phyloP scores from a whole-genome alignment of 2,888 invertebrate genomes.

The Luffia ferchaultella region DNA sequence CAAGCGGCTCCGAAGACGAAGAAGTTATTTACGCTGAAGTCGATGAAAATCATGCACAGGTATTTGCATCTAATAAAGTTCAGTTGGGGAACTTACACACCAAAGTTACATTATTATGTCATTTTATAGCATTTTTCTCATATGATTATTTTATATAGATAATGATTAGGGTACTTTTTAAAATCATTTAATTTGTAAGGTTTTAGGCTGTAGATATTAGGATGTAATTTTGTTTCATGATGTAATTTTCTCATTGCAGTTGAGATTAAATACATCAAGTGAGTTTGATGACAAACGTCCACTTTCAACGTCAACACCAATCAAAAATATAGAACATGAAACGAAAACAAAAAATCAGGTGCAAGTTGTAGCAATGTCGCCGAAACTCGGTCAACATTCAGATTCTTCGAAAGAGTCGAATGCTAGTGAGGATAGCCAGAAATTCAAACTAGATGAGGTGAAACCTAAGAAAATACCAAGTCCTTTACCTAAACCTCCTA shows the following conservation, averaged over 20 bases:
- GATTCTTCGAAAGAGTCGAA: background rate
- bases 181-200: too few species aligned
- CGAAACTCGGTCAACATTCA: conserved; percentile 23
- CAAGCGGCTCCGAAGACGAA: conserved; percentile 20
- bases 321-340: conserved; percentile 27
- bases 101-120: too few species aligned
- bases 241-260: conserved; percentile 23
- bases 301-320: conserved; percentile 46
- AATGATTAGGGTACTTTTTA: too few species aligned
- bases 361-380: conserved; percentile 50
- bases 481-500: conserved; percentile 19
- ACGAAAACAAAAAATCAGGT: conserved; percentile 23
- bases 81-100: too few species aligned
- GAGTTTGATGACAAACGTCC: conserved; percentile 31
- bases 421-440: conserved; percentile 7
- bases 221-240: too few species aligned
- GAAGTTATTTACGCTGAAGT: conserved; percentile 51
- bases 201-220: too few species aligned
- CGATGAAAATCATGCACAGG: conserved; percentile 37
- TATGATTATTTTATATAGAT: too few species aligned
- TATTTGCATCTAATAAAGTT: too few species aligned
- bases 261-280: conserved; percentile 19
- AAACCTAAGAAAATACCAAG: conserved; percentile 19
- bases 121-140: too few species aligned
- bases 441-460: background rate